Evolutionary conservation across 2,888 invertebrate genomes (phyloP).

Genomic region (Glyphotaelius pellucidus): DNA sequence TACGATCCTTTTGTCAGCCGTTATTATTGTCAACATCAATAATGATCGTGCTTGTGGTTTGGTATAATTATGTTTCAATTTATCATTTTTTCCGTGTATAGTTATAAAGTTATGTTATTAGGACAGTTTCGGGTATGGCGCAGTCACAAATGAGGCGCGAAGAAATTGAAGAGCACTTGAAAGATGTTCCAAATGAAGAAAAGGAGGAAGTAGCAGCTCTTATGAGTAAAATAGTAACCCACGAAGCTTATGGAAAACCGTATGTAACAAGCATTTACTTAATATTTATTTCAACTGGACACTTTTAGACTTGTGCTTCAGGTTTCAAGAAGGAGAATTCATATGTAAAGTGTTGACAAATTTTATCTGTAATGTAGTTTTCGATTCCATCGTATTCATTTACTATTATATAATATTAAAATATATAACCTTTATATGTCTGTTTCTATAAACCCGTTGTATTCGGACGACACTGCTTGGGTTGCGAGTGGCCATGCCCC

Average conservation of each 20-base stretch:
- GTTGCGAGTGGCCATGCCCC: no score
- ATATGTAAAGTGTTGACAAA: not conserved
- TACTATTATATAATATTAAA: no score
- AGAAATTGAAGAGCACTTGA: constrained; percentile 8
- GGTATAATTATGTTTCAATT: no score
- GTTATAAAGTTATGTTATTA: not conserved
- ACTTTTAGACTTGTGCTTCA: not conserved
- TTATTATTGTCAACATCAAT: not conserved
- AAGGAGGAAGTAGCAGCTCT: constrained; percentile 70
- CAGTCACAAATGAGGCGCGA: not conserved
- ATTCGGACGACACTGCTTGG: no score
- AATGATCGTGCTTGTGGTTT: not conserved
- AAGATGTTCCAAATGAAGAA: constrained; percentile 69
- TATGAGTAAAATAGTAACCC: constrained; percentile 77
- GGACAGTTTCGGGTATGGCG: not conserved
- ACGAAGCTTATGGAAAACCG: constrained; percentile 79
- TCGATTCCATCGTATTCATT: not conserved
- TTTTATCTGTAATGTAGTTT: not conserved
- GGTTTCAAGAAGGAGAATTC: no score
- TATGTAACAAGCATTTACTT: constrained; percentile 70
- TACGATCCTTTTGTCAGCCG: not conserved
- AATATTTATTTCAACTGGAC: not conserved
- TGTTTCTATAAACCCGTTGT: no score
- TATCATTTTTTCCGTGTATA: not conserved
- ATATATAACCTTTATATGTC: no score